A percentile compares a stretch with the other conserved stretches of the same genome.
Conservation (phyloP, 1,140 invertebrate species). For the Diploscapter pachys region DNA sequence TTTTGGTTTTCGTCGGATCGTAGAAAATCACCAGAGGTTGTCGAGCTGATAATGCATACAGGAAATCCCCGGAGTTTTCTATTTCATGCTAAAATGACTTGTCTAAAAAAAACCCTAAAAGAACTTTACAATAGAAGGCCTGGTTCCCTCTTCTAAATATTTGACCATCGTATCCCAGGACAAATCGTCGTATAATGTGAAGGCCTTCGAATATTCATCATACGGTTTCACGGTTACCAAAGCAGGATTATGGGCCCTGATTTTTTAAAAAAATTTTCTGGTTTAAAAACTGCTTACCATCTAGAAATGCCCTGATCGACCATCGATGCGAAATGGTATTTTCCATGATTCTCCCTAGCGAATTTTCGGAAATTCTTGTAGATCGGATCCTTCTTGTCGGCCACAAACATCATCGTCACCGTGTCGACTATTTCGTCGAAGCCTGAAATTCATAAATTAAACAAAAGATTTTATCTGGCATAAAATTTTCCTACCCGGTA, state of each 20-base stretch:
- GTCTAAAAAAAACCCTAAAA: too few relatives aligned
- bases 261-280: background rate
- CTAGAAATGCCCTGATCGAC: constrained; percentile 2
- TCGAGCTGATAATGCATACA: too few relatives aligned
- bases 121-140: too few relatives aligned
- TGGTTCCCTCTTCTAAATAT: constrained; percentile 2
- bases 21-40: too few relatives aligned
- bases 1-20: too few relatives aligned
- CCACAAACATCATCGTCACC: constrained; percentile 7
- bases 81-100: too few relatives aligned
- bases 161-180: constrained; percentile 15
- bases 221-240: constrained; percentile 17
- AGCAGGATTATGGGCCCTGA: constrained; percentile 7
- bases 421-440: constrained; percentile 2
- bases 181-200: constrained; percentile 13
- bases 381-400: constrained; percentile 5
- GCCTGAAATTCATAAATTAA: background rate
- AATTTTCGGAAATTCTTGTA: constrained; percentile 19
- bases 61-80: too few relatives aligned
- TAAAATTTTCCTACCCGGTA: background rate
- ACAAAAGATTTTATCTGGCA: too few relatives aligned
- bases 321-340: constrained; percentile 7
- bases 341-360: constrained; percentile 16
- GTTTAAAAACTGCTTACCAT: background rate
- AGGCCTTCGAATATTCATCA: constrained; percentile 11